These are phyloP conservation scores for Oreotrochilus melanogaster DNA, from an alignment of 2,113 vertebrate genomes.

Conservation along the genomic window DNA sequence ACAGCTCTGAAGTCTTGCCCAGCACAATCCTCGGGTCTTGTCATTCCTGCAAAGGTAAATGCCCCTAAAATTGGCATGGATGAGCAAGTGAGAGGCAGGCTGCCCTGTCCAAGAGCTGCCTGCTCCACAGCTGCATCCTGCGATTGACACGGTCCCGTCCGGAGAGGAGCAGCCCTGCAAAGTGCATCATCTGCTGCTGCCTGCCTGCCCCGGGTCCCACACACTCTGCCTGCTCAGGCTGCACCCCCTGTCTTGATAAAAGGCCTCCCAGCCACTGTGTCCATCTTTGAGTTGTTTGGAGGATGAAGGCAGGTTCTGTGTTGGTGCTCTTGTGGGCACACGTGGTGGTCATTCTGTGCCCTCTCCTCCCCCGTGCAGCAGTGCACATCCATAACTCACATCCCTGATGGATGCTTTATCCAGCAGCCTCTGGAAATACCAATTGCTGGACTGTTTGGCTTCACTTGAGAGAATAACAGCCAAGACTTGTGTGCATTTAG, in stretches of 20 bases:
- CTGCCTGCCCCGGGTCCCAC: slow-evolving; percentile 19
- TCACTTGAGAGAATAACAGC: neutral
- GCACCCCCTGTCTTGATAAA: slow-evolving; percentile 43
- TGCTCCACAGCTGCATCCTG: slow-evolving; percentile 66
- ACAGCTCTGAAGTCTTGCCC: neutral
- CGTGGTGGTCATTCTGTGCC: slow-evolving; percentile 57
- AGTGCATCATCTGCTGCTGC: neutral
- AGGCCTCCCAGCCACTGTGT: slow-evolving; percentile 62
- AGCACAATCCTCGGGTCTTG: rapidly evolving
- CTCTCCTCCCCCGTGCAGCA: neutral
- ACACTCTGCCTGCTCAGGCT: neutral
- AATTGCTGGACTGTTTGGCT: neutral
- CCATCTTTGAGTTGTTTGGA: slow-evolving; percentile 75
- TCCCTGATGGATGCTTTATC: neutral
- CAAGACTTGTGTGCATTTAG: neutral
- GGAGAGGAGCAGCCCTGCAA: slow-evolving; percentile 58
- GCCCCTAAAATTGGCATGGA: slow-evolving; percentile 1
- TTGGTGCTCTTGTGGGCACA: slow-evolving; percentile 21
- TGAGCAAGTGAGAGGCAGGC: neutral
- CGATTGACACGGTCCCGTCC: slow-evolving; percentile 53
- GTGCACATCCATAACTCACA: rapidly evolving
- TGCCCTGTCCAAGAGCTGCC: slow-evolving; percentile 19
- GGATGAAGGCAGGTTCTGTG: slow-evolving; percentile 70
- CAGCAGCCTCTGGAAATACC: neutral
- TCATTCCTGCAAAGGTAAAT: neutral